A percentile compares a stretch with the other conserved stretches of the same genome.
phyloP scores from a whole-genome alignment of 2,797 vertebrate species.

The Bucorvus abyssinicus region DNA sequence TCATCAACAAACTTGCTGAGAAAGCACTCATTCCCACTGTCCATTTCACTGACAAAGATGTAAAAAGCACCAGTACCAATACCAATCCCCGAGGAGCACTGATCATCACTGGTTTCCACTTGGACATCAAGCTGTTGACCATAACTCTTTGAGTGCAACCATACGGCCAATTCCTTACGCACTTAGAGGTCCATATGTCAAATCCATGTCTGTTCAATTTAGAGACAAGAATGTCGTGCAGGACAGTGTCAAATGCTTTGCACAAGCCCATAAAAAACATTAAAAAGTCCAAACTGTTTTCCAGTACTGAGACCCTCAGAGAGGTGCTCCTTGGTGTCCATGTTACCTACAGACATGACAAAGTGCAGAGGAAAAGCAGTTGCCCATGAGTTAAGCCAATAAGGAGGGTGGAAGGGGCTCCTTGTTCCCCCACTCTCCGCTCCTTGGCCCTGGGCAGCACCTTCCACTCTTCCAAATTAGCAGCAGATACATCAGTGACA shows the following conservation, averaged over 20 bases:
- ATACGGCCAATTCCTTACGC: background rate
- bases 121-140: background rate
- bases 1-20: background rate
- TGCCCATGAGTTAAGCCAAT: rapidly evolving
- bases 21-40: background rate
- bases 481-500: background rate
- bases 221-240: background rate
- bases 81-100: too few species aligned
- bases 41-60: background rate
- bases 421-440: background rate
- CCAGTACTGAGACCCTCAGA: background rate
- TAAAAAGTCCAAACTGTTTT: too few species aligned
- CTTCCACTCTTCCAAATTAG: background rate
- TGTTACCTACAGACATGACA: background rate
- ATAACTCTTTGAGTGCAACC: background rate
- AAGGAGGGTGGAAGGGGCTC: background rate
- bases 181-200: background rate
- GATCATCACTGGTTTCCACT: background rate
- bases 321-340: background rate
- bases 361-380: background rate
- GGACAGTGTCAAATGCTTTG: background rate
- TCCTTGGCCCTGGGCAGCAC: background rate
- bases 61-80: background rate
- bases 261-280: too few species aligned
- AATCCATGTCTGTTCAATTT: background rate